A percentile compares a stretch with the other conserved stretches of the same genome.
phyloP scores from a whole-genome alignment of 2,888 invertebrate species.

The Mythimna lalbum region DNA sequence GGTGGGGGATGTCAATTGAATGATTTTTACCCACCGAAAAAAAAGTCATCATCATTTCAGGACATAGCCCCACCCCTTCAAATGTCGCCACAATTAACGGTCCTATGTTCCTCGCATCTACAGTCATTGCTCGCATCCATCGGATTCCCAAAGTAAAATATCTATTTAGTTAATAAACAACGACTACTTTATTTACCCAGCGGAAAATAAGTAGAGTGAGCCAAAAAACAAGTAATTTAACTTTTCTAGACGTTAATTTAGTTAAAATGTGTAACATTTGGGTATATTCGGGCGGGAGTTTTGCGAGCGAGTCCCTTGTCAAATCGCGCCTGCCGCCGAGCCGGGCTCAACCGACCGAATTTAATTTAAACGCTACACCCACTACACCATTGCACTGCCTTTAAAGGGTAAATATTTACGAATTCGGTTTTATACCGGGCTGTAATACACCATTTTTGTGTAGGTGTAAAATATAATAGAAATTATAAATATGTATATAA shows the following conservation, averaged over 20 bases:
- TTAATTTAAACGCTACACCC: constrained; percentile 66
- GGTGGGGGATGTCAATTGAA: too few species aligned
- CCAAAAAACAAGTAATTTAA: constrained; percentile 63
- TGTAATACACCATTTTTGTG: not conserved
- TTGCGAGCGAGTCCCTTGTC: constrained; percentile 64
- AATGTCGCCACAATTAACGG: too few species aligned
- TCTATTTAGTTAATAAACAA: not conserved
- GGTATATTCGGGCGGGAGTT: constrained; percentile 58
- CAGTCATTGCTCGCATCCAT: too few species aligned
- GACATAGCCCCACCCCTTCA: too few species aligned
- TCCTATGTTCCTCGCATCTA: too few species aligned
- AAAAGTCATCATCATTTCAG: too few species aligned
- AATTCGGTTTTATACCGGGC: constrained; percentile 16
- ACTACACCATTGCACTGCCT: constrained; percentile 51
- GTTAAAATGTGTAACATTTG: constrained; percentile 67
- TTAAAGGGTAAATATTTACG: constrained; percentile 45
- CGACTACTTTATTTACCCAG: constrained; percentile 7
- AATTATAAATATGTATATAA: too few species aligned
- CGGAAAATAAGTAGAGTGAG: constrained; percentile 14
- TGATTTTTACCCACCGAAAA: too few species aligned
- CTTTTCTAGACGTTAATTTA: constrained; percentile 64
- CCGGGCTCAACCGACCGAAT: constrained; percentile 65
- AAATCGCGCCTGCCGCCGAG: constrained; percentile 59
- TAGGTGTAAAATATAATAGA: not conserved
- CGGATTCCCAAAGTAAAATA: too few species aligned